Evolutionary conservation across 2,888 invertebrate species (phyloP).

Genomic region (Megalurothrips usitatus): DNA sequence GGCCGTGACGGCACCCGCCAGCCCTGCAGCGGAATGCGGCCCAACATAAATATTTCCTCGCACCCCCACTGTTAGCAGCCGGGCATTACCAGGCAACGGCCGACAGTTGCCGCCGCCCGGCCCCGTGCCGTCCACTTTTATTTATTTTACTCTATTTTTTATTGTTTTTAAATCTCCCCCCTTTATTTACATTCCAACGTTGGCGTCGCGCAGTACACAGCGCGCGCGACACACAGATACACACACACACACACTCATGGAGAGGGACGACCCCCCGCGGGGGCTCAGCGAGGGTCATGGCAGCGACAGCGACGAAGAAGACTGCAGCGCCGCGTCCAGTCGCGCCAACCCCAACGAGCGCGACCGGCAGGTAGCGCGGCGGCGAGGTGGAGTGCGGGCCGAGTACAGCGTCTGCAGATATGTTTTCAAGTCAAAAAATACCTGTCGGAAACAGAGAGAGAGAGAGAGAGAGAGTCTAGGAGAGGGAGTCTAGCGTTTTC

Average conservation of each 20-base stretch:
- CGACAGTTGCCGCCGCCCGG: slow-evolving; percentile 14
- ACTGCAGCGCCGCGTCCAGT: background rate
- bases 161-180: no score
- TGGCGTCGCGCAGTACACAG: background rate
- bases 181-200: no score
- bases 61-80: background rate
- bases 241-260: background rate
- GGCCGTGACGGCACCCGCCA: no score
- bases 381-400: background rate
- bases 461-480: no score
- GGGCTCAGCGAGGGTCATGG: background rate
- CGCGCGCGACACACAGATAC: background rate
- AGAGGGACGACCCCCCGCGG: background rate
- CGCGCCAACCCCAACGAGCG: background rate
- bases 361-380: background rate
- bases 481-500: no score
- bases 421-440: background rate
- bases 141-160: slow-evolving; percentile 5
- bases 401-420: no score
- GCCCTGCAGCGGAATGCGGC: no score
- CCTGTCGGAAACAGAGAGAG: no score
- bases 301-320: background rate
- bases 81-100: background rate
- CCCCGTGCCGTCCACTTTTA: background rate
- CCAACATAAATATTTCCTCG: background rate